Evolutionary conservation across 2,113 vertebrate genomes (phyloP).

Genomic region (Eretmochelys imbricata): DNA sequence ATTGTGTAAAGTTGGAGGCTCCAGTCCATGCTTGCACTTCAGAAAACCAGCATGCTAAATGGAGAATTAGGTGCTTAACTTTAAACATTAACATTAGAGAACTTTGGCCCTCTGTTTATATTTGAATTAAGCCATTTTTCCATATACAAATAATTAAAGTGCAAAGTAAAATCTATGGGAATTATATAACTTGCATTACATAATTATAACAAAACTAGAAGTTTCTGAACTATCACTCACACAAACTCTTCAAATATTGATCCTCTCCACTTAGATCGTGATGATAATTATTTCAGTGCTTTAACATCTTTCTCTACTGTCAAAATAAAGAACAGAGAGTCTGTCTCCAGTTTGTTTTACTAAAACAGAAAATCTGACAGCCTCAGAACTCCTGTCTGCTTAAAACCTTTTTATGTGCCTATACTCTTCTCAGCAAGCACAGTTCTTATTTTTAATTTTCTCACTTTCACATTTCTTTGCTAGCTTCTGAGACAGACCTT

Average conservation of each 20-base stretch:
- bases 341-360: conserved; percentile 17
- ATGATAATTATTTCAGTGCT: neutral
- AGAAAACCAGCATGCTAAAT: neutral
- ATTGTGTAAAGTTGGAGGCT: neutral
- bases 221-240: conserved; percentile 6
- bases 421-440: neutral
- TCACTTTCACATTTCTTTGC: conserved; percentile 8
- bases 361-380: conserved; percentile 44
- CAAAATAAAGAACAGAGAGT: conserved; percentile 55
- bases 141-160: neutral
- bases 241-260: conserved; percentile 9
- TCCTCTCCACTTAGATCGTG: neutral
- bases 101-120: neutral
- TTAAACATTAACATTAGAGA: neutral
- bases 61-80: neutral
- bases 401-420: neutral
- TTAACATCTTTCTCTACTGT: conserved; percentile 8
- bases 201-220: neutral
- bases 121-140: neutral
- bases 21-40: neutral
- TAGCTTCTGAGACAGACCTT: conserved; percentile 16
- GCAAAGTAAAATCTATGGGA: neutral
- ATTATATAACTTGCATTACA: conserved; percentile 24
- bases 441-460: conserved; percentile 22
- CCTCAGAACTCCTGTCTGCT: conserved; percentile 39